Evolutionary conservation across 64 coral and sea anemone genomes (phyloP), one percentile per base, ranked within the genome.

Genomic region (Trachythela sp.): DNA sequence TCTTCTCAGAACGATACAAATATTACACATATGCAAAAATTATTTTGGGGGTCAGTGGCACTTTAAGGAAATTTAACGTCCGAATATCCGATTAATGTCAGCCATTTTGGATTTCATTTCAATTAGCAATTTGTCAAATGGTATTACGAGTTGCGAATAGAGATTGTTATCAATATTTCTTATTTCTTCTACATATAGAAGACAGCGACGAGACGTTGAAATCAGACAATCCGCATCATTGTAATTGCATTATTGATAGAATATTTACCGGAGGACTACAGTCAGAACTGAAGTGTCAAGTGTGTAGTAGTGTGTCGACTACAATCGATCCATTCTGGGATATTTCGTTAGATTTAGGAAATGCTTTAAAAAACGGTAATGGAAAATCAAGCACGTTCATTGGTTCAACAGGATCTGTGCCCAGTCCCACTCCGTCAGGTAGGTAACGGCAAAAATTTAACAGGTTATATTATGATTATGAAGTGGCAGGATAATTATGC

Each of bases 241-340:
- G 95, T 71, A 98, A 98, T 83, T 98, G 95, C 88, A 98, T 98
- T 35, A 98, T 98, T 41, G 95, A 98, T 84, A 92, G 95, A 86
- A 98, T 98, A 89, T 98, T 98, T 84, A 98, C 95, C 36, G 95
- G 95, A 38, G 95, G 95, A 1, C 45, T 98, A 7, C 95, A 98
- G 54, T 98, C 95, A 45, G 95, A 98, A 60, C 91, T 98, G 13
- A 98, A 91, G 0, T 98, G 95, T 60, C 95, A 98, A 91, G 87
- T 89, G 8, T 98, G 95, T 91, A 97, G 91, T 32, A 90, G 91
- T 54, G 95, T 98, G 50, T 98, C 95, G 1, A 98, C 95, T 35
- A 98, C 95, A 39, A 91, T 98, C 24, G 95, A 98, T 91, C 95
- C 95, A 17, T 98, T 98, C 59, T 98, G 95, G 95, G 95, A 98